Evolutionary conservation across 2,888 invertebrate genomes (phyloP), one percentile per base, ranked within the genome.

Genomic region (Alloscopus bannaensis): DNA sequence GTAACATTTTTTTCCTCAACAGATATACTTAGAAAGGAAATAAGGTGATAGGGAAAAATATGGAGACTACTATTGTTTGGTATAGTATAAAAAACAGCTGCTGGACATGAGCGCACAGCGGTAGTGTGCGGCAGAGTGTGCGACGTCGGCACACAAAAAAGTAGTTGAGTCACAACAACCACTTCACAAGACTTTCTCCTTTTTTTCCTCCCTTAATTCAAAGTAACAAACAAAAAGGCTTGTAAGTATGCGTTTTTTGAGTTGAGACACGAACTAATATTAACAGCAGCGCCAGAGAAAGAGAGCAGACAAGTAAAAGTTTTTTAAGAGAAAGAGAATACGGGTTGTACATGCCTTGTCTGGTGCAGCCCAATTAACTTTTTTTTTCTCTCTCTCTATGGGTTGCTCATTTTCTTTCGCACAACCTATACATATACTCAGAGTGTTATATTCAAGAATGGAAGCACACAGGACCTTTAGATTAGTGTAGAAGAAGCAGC

Each of bases 331-430:
- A 57, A 18, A 28, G 28, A 57, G 36, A n/a, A 36, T 62, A 29
- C 59, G 59, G 59, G 28, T n/a, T 75, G 59, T 68, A 55, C 55
- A 68, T 68, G 68, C 29, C 47, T 68, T 45, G 62, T 64, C 62
- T 68, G 73, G 65, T 69, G 50, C 59, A 59, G 57, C 71, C 75
- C 75, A 80, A 80, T 80, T 75, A 80, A 76, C 75, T 70, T 80
- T 80, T n/a, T n/a, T n/a, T n/a, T n/a, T n/a, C n/a, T n/a, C n/a
- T 80, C 55, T 81, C 70, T 77, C 78, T 57, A 47, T 70, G 50
- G 77, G 66, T 72, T 60, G 45, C 69, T 76, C 68, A 75, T 75
- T 75, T 66, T 28, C 24, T 59, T 57, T 36, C 18, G n/a, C n/a
- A n/a, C n/a, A n/a, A n/a, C n/a, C n/a, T n/a, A n/a, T n/a, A n/a